These are phyloP conservation scores for Semicossyphus pulcher DNA, from an alignment of 2,113 vertebrate species.

Conservation along the genomic window DNA sequence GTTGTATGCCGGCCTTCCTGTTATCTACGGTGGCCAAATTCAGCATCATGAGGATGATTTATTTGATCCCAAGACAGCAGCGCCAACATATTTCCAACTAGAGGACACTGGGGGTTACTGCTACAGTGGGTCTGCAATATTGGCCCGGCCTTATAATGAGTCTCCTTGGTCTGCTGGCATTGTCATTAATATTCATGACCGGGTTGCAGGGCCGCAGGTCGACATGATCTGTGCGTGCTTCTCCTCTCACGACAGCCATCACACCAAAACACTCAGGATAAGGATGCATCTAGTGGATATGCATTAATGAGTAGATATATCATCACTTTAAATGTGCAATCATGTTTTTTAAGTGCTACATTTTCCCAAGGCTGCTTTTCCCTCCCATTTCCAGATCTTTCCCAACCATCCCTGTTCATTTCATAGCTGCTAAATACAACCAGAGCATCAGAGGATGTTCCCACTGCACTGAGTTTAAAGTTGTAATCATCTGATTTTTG, in stretches of 20 bases:
- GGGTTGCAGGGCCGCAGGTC: constrained; percentile 27
- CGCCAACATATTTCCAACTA: constrained; percentile 11
- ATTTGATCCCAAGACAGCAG: constrained; percentile 17
- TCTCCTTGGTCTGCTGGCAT: constrained; percentile 34
- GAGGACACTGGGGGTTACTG: constrained; percentile 1
- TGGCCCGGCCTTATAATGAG: constrained; percentile 36
- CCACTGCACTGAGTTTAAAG: neutral
- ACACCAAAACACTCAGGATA: constrained; percentile 26
- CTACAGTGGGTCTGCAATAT: constrained; percentile 21
- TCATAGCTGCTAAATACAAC: neutral
- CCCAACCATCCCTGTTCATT: constrained; percentile 1
- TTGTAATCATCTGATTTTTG: neutral
- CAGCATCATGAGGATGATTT: neutral
- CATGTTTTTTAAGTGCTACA: constrained; percentile 6
- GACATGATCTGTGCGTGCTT: constrained; percentile 23
- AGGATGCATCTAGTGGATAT: constrained; percentile 5
- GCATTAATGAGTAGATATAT: constrained; percentile 35
- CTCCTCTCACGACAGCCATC: constrained; percentile 43
- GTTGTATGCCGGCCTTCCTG: neutral
- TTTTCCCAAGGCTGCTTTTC: constrained; percentile 7
- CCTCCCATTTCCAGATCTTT: neutral
- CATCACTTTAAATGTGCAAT: constrained; percentile 12
- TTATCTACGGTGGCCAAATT: neutral
- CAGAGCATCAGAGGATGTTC: neutral
- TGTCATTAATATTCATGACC: constrained; percentile 51